Evolutionary conservation across 1,140 invertebrate species (phyloP), one percentile per base, ranked within the genome.

Genomic region (Protaetia brevitarsis): DNA sequence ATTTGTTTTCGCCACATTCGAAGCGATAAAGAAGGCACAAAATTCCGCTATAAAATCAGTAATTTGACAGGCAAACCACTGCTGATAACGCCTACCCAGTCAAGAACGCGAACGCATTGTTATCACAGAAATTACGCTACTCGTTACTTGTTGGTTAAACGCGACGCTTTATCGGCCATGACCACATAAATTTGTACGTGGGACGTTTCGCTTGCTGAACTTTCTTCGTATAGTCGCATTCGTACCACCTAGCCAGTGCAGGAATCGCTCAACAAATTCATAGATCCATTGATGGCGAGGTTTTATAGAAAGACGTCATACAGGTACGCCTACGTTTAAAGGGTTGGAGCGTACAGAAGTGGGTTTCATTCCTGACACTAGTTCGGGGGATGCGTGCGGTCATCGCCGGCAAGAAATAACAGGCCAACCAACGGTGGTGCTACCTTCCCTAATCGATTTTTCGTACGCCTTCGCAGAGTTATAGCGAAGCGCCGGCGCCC

Each of bases 391-490:
- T 51, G 41, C 41, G 41, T 51, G n/a, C 41, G 41, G n/a, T n/a
- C 41, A 51, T 8, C 19, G 16, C 16, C 26, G 1, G 19, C 19
- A 51, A 51, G 19, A 26, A 51, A 51, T 51, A 51, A 51, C 41
- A 51, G 41, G 6, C 41, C 41, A 51, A 51, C 41, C 41, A 51
- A 51, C 41, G 41, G 41, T 23, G 2, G 21, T 51, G 3, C 41
- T 51, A 51, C 41, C 41, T 51, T 51, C 8, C 31, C 41, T 51
- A 51, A 51, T 51, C 41, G 41, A 51, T 51, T 51, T 21, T 51
- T 4, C 19, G 41, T 19, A 16, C 41, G 41, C 41, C 41, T 51
- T 51, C 41, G 41, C 41, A 51, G 41, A 16, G 41, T 19, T 19
- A 51, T 51, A 51, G 26, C n/a, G n/a, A 51, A 51, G 41, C 41